Conservation (phyloP, 2,888 invertebrate genomes). For the Meta bourneti region DNA sequence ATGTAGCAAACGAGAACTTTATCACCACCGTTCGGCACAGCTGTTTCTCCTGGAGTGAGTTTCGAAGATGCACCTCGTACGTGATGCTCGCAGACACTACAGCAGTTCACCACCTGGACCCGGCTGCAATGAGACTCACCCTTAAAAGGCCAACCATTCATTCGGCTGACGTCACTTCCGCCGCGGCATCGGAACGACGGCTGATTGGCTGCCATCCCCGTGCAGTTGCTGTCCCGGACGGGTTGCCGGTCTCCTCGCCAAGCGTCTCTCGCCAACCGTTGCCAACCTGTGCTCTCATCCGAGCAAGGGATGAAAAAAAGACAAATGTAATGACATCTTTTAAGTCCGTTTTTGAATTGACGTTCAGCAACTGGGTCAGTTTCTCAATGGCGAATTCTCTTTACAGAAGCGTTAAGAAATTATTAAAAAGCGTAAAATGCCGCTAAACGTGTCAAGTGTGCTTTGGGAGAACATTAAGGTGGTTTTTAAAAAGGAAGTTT, state of each 20-base stretch:
- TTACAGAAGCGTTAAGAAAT: neutral
- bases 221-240: slow-evolving; percentile 37
- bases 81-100: slow-evolving; percentile 14
- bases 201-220: slow-evolving; percentile 55
- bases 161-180: slow-evolving; percentile 71
- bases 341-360: neutral
- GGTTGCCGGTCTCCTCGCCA: slow-evolving; percentile 32
- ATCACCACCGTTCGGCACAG: slow-evolving; percentile 28
- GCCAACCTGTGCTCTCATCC: neutral
- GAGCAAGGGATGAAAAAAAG: neutral
- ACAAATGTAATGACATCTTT: neutral
- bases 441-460: neutral
- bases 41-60: slow-evolving; percentile 23
- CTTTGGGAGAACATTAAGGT: neutral
- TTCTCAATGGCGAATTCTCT: neutral
- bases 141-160: slow-evolving; percentile 75
- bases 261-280: neutral
- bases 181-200: slow-evolving; percentile 11
- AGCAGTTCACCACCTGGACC: slow-evolving; percentile 63
- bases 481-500: neutral
- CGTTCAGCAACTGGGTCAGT: slow-evolving; percentile 2
- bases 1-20: neutral
- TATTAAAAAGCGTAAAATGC: neutral
- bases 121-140: slow-evolving; percentile 68
- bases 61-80: neutral